Conservation (phyloP, 2,888 invertebrate species). For the Erebia palarica region DNA sequence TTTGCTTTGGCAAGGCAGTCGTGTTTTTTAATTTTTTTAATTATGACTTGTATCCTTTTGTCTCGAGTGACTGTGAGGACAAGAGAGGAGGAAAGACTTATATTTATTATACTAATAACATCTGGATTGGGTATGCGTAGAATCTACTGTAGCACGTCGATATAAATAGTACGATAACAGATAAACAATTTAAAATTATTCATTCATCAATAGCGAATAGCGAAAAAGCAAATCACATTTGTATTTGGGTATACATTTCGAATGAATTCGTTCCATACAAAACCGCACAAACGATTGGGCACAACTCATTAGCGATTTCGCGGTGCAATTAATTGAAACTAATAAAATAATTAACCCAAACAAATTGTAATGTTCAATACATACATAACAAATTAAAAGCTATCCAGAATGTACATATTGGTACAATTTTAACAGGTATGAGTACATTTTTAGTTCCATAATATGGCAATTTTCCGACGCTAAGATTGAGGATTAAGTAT, state of each 20-base stretch:
- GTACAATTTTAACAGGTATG: too few relatives aligned
- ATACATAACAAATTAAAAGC: conserved; percentile 11
- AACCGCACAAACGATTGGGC: conserved; percentile 26
- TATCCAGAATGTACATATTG: not conserved
- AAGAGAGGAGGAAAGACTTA: too few relatives aligned
- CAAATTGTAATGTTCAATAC: conserved; percentile 61
- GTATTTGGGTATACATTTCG: conserved; percentile 33
- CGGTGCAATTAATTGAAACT: conserved; percentile 50
- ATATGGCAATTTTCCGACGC: too few relatives aligned
- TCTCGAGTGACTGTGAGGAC: too few relatives aligned
- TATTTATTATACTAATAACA: too few relatives aligned
- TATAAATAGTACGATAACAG: not conserved
- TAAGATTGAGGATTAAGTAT: too few relatives aligned
- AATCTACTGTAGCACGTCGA: too few relatives aligned
- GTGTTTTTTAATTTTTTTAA: too few relatives aligned
- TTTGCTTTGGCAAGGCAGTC: too few relatives aligned
- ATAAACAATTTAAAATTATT: conserved; percentile 9
- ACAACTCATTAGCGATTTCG: conserved; percentile 43
- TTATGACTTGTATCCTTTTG: too few relatives aligned
- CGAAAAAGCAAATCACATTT: conserved; percentile 30
- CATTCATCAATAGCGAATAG: conserved; percentile 1
- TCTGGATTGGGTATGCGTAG: too few relatives aligned
- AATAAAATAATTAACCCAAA: conserved; percentile 67
- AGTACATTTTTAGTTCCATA: too few relatives aligned
- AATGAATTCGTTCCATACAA: conserved; percentile 35